These are phyloP conservation scores for Manis pentadactyla DNA, from an alignment of 2,797 vertebrate genomes.

Conservation along the genomic window DNA sequence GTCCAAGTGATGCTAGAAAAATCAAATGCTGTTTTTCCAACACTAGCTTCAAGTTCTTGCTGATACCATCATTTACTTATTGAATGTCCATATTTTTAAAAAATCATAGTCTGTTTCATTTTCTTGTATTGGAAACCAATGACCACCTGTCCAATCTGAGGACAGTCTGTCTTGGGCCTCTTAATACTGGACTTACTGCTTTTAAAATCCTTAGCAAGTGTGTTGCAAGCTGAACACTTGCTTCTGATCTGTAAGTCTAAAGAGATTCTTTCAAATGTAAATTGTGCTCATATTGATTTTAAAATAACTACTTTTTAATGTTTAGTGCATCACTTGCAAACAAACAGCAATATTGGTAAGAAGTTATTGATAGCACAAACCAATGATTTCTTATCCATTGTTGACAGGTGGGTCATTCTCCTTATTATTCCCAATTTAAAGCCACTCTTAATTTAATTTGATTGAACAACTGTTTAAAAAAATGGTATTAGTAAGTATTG, in stretches of 20 bases:
- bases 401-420: constrained; percentile 73
- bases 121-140: constrained; percentile 81
- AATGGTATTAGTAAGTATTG: not conserved
- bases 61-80: constrained; percentile 43
- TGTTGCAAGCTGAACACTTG: constrained; percentile 63
- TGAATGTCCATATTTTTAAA: constrained; percentile 46
- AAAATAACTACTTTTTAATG: not conserved
- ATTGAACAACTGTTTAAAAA: not conserved
- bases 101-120: constrained; percentile 32
- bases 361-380: constrained; percentile 50
- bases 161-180: constrained; percentile 78
- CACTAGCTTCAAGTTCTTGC: constrained; percentile 79
- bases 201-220: constrained; percentile 80
- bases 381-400: not conserved
- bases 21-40: constrained; percentile 51
- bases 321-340: constrained; percentile 10
- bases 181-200: constrained; percentile 81
- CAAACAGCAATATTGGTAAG: constrained; percentile 60
- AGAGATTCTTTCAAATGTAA: constrained; percentile 34
- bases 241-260: constrained; percentile 71
- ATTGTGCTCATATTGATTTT: constrained; percentile 12
- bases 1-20: constrained; percentile 68
- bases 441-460: constrained; percentile 84
- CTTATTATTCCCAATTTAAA: constrained; percentile 87
- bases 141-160: constrained; percentile 79